Base-by-base conservation (phyloP, 2,113 vertebrate genomes). In the Peromyscus californicus region DNA sequence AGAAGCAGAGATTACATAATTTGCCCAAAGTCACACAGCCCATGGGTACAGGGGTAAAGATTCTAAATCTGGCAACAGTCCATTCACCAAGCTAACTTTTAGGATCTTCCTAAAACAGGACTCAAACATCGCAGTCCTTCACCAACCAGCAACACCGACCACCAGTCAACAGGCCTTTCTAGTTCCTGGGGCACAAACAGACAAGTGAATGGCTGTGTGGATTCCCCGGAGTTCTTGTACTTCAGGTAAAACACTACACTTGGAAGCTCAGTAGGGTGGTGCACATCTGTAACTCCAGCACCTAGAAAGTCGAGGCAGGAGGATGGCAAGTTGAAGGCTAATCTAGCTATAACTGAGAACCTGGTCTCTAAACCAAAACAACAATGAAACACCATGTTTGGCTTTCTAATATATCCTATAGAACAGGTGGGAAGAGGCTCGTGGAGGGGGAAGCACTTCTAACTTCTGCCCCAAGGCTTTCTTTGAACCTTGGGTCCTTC, bases 241-340 rank as follows among this genome's bases (percentile, higher is more conserved):
- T 63, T 79, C 85, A 89, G 67, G 94, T 96, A n/a, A 93, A 96
- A 87, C 91, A 29, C 31, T 91, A 57, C 5, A 48, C 59, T 63
- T 45, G 11, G n/a, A 42, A 26, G 48, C 12, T 36, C 31, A 33
- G 8, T 26, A 29, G 7, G 48, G 54, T 26, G 48, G 33, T 57
- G 21, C 33, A 29, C 7, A 39, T 51, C 48, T 72, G 33, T 24
- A 88, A 88, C 39, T 26, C 67, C 22, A 89, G 67, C 22, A 29
- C 48, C 69, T 54, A 54, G 48, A n/a, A 13, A 59, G 3, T 3
- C 8, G 86, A 57, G 13, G 48, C 67, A 74, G 67, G 48, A 89
- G 51, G 36, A 57, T 70, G 31, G 6, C 33, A 24, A 87, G 17
- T 67, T 86, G 42, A 17, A 67, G 63, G 11, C 33, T 36, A 54